Evolutionary conservation across 2,888 invertebrate species (phyloP).

Genomic region (Chloroclysta siterata): DNA sequence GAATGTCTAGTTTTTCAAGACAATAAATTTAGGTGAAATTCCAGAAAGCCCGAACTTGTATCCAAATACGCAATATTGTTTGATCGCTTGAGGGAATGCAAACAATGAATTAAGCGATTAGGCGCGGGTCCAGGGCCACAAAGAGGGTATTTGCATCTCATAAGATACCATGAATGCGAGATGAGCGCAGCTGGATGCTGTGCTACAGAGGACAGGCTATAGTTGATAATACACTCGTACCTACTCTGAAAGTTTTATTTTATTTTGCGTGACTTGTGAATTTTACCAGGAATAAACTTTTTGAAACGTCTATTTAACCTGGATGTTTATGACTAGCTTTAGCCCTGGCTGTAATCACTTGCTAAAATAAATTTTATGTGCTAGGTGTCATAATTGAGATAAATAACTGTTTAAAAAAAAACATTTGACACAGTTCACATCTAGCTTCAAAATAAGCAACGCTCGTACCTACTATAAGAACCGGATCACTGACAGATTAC

Average conservation of each 20-base stretch:
- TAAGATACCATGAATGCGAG: conserved; percentile 51
- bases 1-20: not conserved
- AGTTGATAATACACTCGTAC: too few species aligned
- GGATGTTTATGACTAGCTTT: too few species aligned
- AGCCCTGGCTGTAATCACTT: too few species aligned
- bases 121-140: conserved; percentile 37
- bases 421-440: too few species aligned
- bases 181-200: conserved; percentile 37
- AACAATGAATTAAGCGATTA: conserved; percentile 52
- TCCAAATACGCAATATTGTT: conserved; percentile 1
- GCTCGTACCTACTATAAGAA: too few species aligned
- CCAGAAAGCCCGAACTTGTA: not conserved
- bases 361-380: too few species aligned
- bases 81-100: conserved; percentile 12
- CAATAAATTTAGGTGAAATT: not conserved
- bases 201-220: not conserved
- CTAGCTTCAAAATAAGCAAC: too few species aligned
- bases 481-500: too few species aligned
- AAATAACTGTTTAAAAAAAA: too few species aligned
- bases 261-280: not conserved
- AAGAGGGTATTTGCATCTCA: conserved; percentile 52
- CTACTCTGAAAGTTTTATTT: conserved; percentile 6
- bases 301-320: too few species aligned
- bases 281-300: not conserved
- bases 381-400: too few species aligned